These are phyloP conservation scores for Philonicus albiceps DNA, from an alignment of 2,888 invertebrate species.

Conservation along the genomic window DNA sequence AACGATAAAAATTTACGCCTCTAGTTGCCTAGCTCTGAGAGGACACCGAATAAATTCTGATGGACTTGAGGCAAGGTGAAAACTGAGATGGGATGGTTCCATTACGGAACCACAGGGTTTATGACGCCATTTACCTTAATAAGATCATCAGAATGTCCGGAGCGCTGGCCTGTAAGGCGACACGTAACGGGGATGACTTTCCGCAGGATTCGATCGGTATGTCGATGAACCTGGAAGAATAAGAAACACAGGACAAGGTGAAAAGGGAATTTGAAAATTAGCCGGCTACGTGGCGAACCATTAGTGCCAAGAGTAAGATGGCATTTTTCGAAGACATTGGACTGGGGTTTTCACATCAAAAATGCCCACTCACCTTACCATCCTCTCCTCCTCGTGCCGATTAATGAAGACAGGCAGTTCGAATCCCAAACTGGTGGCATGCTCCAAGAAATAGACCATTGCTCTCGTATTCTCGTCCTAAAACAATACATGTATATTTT, in stretches of 20 bases:
- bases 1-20: conserved; percentile 38
- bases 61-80: not conserved
- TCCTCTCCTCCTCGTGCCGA: conserved; percentile 56
- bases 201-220: conserved; percentile 85
- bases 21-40: not conserved
- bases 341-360: not conserved
- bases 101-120: conserved; percentile 29
- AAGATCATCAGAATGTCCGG: conserved; percentile 79
- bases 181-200: conserved; percentile 74
- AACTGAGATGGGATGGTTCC: not conserved
- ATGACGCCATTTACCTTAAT: conserved; percentile 62
- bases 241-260: not conserved
- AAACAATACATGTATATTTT: not conserved
- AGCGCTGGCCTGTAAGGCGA: conserved; percentile 76
- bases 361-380: conserved; percentile 57
- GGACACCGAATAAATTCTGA: not conserved
- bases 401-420: conserved; percentile 64
- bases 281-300: not conserved
- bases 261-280: not conserved
- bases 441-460: conserved; percentile 78
- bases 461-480: conserved; percentile 81
- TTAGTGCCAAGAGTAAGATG: not conserved
- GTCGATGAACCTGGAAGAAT: conserved; percentile 71
- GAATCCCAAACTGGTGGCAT: conserved; percentile 73
- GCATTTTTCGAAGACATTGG: not conserved